These are phyloP conservation scores for Cynaeus angustus DNA, from an alignment of 2,888 invertebrate species.

Conservation along the genomic window DNA sequence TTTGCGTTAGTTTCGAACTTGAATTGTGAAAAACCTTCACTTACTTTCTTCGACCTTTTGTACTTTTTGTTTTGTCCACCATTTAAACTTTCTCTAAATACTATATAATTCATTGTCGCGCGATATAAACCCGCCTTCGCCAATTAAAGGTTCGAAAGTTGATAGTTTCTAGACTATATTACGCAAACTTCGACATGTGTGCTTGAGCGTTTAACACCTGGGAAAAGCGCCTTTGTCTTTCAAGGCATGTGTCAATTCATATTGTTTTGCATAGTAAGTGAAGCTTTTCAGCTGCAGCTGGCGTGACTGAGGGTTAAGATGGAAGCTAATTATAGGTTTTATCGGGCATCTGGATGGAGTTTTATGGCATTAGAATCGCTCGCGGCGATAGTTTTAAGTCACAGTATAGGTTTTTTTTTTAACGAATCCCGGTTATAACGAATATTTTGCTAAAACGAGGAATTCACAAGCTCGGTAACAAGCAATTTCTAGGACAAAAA, in stretches of 20 bases:
- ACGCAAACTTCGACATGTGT: not conserved
- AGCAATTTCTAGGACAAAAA: no score
- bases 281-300: not conserved
- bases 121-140: not conserved
- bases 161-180: not conserved
- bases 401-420: no score
- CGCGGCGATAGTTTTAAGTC: no score
- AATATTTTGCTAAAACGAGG: no score
- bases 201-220: not conserved
- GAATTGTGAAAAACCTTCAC: no score
- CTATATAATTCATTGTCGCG: not conserved
- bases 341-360: slow-evolving; percentile 3
- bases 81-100: not conserved
- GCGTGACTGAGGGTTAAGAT: not conserved
- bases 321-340: not conserved
- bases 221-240: not conserved
- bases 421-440: no score
- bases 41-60: not conserved
- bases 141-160: not conserved
- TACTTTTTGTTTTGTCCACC: not conserved
- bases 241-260: slow-evolving; percentile 3
- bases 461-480: no score
- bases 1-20: no score
- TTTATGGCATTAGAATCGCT: no score
- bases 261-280: slow-evolving; percentile 3